Evolutionary conservation across 2,888 invertebrate species (phyloP).

Genomic region (Ashinkailepas kermadecensis): DNA sequence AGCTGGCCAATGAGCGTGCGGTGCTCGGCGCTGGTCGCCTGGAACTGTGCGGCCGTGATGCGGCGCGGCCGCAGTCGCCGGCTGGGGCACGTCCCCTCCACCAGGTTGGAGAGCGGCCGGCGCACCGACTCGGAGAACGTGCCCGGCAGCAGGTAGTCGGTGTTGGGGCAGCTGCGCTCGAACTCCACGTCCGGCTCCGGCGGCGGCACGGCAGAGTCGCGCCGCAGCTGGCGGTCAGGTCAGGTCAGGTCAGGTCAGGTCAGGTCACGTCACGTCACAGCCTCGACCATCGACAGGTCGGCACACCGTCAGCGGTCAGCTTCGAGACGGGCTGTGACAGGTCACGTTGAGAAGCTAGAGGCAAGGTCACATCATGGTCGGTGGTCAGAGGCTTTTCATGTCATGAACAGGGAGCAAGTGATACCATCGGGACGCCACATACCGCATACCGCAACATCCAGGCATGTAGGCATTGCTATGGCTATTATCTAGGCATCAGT

Average conservation of each 20-base stretch:
- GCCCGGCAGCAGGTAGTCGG: constrained; percentile 64
- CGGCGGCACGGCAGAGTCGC: background rate
- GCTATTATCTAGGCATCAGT: too few species aligned
- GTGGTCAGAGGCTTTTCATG: too few species aligned
- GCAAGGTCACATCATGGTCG: too few species aligned
- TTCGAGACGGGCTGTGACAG: too few species aligned
- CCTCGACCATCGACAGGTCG: too few species aligned
- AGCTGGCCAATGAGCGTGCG: constrained; percentile 77
- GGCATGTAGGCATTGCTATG: too few species aligned
- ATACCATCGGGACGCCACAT: too few species aligned
- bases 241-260: too few species aligned
- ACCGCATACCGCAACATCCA: too few species aligned
- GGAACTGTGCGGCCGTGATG: constrained; percentile 42
- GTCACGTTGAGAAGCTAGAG: too few species aligned
- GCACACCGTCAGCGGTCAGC: background rate
- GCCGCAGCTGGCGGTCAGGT: background rate
- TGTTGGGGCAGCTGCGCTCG: constrained; percentile 72
- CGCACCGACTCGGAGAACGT: constrained; percentile 61
- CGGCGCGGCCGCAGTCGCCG: constrained; percentile 31
- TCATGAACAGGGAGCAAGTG: too few species aligned
- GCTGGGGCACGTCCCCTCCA: constrained; percentile 53
- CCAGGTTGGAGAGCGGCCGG: constrained; percentile 72
- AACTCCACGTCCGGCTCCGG: constrained; percentile 51
- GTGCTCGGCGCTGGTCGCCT: constrained; percentile 79
- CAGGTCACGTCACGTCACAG: too few species aligned